These are phyloP conservation scores for Sturnira hondurensis DNA, from an alignment of 2,113 vertebrate species.

Conservation along the genomic window DNA sequence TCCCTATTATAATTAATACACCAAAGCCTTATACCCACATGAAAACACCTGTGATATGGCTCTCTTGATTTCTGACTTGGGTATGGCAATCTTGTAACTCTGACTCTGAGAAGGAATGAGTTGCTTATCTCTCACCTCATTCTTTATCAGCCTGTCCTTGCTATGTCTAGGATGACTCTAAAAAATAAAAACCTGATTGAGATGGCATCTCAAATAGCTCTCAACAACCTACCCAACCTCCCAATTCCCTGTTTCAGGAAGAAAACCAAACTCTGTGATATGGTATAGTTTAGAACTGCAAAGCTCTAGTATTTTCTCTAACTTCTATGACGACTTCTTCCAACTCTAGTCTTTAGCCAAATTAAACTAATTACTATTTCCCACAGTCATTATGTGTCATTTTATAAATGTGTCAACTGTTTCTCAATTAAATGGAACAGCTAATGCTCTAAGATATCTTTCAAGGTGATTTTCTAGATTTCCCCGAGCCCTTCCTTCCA, in stretches of 20 bases:
- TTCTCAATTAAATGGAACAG: not conserved
- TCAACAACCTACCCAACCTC: not conserved
- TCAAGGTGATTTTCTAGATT: not conserved
- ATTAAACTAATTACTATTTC: not conserved
- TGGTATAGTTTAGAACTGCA: not conserved
- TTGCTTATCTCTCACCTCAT: not conserved
- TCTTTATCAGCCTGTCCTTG: not conserved
- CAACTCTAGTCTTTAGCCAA: not conserved
- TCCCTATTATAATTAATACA: not conserved
- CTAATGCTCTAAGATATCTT: not conserved
- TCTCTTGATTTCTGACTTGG: not conserved
- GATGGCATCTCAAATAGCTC: not conserved
- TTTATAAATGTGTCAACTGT: not conserved
- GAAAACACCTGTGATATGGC: not conserved
- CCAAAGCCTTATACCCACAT: not conserved
- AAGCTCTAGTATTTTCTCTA: not conserved
- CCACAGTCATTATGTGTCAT: not conserved
- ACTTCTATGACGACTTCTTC: not conserved
- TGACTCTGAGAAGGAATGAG: not conserved
- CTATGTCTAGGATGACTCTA: not conserved
- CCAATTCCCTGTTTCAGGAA: not conserved
- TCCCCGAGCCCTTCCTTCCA: not conserved
- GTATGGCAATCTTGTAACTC: not conserved
- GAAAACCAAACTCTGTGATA: not conserved
- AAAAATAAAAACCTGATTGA: not conserved